A percentile compares a stretch with the other conserved stretches of the same genome.
These are phyloP conservation scores for Melanaphis sacchari DNA, from an alignment of 1,140 invertebrate genomes.

Conservation along the genomic window DNA sequence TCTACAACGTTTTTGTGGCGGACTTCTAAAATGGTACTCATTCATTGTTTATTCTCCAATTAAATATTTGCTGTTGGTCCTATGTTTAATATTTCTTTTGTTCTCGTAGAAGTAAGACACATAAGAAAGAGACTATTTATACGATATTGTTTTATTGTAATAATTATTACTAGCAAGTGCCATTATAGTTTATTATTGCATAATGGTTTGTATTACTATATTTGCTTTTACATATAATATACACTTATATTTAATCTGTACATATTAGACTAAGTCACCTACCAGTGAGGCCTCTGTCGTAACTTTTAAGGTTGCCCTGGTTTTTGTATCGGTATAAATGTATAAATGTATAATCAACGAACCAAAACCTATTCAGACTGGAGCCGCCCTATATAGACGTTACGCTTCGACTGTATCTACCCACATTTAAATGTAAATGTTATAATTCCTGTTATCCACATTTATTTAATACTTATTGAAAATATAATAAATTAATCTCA, in stretches of 20 bases:
- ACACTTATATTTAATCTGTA: not conserved
- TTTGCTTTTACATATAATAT: not conserved
- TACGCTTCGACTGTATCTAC: not conserved
- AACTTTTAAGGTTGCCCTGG: conserved; percentile 33
- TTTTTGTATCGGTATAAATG: conserved; percentile 10
- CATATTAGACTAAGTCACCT: conserved; percentile 38
- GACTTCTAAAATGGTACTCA: not conserved
- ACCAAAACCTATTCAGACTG: conserved; percentile 38
- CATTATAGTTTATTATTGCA: conserved; percentile 23
- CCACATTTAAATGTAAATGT: not conserved
- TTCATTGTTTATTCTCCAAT: not conserved
- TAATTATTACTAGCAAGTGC: conserved; percentile 42
- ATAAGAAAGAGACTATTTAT: not conserved
- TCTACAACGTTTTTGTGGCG: not conserved
- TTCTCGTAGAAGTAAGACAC: not conserved
- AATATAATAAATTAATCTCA: not conserved
- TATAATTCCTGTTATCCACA: not conserved
- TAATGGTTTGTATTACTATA: not conserved
- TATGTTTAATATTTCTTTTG: conserved; percentile 25
- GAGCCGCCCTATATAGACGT: not conserved
- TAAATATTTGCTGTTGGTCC: not conserved
- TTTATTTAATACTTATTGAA: conserved; percentile 8
- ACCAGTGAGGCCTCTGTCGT: conserved; percentile 4
- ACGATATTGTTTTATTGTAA: conserved; percentile 3
- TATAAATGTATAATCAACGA: conserved; percentile 17